phyloP scores from a whole-genome alignment of 64 coral and sea anemone genomes.

The Anthopleura sola region DNA sequence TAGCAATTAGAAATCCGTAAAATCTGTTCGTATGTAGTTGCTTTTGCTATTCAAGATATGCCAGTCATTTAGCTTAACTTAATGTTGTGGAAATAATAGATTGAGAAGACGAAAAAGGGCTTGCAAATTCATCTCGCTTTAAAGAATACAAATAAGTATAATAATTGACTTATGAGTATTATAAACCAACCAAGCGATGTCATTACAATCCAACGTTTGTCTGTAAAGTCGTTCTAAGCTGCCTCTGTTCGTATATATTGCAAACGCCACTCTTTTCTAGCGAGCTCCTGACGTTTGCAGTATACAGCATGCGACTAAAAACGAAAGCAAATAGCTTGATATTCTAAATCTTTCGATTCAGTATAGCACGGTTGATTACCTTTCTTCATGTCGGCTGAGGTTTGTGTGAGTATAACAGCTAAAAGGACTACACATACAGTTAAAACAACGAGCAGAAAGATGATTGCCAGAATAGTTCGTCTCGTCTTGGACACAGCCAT shows the following conservation, averaged over 20 bases:
- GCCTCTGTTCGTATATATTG: too few species aligned
- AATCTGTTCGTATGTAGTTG: not conserved
- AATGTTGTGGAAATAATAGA: not conserved
- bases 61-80: not conserved
- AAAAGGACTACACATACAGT: not conserved
- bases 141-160: too few species aligned
- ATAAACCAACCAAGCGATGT: too few species aligned
- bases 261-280: not conserved
- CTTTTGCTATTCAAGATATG: not conserved
- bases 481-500: not conserved
- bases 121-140: too few species aligned
- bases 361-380: not conserved
- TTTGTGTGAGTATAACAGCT: not conserved
- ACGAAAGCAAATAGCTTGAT: not conserved
- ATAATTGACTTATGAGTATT: too few species aligned
- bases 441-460: conserved; percentile 11
- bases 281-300: too few species aligned
- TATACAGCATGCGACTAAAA: not conserved
- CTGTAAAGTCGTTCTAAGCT: too few species aligned
- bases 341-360: not conserved
- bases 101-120: too few species aligned
- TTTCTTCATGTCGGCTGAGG: not conserved
- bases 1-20: not conserved
- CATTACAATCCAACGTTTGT: too few species aligned
- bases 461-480: not conserved